A percentile compares a stretch with the other conserved stretches of the same genome.
Conservation (phyloP, 2,888 invertebrate genomes). For the Agonopterix arenella region DNA sequence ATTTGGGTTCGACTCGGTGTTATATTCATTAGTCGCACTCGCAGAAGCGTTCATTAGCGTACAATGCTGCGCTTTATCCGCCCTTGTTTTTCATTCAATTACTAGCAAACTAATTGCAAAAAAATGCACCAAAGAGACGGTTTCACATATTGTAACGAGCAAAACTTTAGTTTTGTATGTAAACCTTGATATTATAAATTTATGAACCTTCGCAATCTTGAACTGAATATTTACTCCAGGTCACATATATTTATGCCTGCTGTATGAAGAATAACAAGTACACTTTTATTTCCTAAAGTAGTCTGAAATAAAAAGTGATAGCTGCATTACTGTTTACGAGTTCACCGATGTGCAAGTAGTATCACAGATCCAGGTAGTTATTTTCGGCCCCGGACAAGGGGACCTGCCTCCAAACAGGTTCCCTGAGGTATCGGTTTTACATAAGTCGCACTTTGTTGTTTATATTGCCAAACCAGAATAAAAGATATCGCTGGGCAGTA, state of each 20-base stretch:
- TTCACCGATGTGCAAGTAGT: conserved; percentile 13
- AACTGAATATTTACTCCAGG: too few species aligned
- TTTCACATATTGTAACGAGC: too few species aligned
- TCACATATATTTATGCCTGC: too few species aligned
- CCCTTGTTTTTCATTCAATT: conserved; percentile 50
- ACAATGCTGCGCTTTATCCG: conserved; percentile 42
- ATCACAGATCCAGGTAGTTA: conserved; percentile 22
- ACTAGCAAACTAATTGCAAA: conserved; percentile 41
- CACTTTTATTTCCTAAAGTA: conserved; percentile 1
- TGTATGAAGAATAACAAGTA: too few species aligned
- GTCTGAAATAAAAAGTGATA: conserved; percentile 2
- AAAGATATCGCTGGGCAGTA: conserved; percentile 18
- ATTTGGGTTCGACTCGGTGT: conserved; percentile 35
- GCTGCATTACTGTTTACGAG: conserved; percentile 7
- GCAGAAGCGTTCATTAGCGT: conserved; percentile 53
- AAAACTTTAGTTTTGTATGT: too few species aligned
- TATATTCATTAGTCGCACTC: conserved; percentile 61
- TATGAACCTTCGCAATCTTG: too few species aligned
- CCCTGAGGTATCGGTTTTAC: conserved; percentile 46
- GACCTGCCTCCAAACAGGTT: conserved; percentile 15
- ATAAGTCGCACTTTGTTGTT: conserved; percentile 41
- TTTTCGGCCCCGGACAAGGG: conserved; percentile 8
- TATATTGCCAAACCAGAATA: conserved; percentile 20
- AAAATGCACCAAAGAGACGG: conserved; percentile 15
- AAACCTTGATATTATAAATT: too few species aligned